Percentiles rank a stretch among this genome's conserved stretches.
phyloP scores from a whole-genome alignment of 64 coral and sea anemone species.

The Trachythela sp. region DNA sequence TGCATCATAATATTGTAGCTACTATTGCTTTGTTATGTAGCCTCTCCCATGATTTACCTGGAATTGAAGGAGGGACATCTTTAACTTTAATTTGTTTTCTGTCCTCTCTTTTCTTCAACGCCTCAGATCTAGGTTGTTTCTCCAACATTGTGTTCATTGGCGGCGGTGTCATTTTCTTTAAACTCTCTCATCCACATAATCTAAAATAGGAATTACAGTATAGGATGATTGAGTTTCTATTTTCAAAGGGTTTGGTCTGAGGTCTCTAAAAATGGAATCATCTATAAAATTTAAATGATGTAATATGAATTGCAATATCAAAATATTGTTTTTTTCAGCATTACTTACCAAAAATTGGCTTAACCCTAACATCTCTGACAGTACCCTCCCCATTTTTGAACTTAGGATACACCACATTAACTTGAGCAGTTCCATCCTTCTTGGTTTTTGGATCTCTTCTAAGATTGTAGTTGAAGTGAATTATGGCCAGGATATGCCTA shows the following conservation, averaged over 20 bases:
- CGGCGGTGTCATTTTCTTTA: slow-evolving; percentile 38
- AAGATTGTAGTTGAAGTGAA: slow-evolving; percentile 50
- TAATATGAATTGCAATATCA: no score
- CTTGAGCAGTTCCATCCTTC: slow-evolving; percentile 34
- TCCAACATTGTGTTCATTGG: slow-evolving; percentile 53
- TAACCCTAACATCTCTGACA: slow-evolving; percentile 35
- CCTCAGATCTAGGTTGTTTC: slow-evolving; percentile 41
- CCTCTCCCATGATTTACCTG: background rate
- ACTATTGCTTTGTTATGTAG: no score
- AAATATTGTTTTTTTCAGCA: background rate
- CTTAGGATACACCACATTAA: slow-evolving; percentile 47
- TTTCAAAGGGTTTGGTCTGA: background rate
- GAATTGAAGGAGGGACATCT: background rate
- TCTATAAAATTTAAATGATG: no score
- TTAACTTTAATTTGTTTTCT: background rate
- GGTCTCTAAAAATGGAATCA: no score
- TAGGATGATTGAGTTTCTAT: slow-evolving; percentile 5
- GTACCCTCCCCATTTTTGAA: slow-evolving; percentile 55
- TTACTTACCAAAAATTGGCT: slow-evolving; percentile 45
- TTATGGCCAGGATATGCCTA: slow-evolving; percentile 44
- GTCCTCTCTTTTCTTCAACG: slow-evolving; percentile 27
- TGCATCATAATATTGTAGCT: no score
- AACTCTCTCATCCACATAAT: slow-evolving; percentile 25
- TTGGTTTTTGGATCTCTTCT: slow-evolving; percentile 24
- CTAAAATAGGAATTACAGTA: slow-evolving; percentile 4